These are phyloP conservation scores for Listrodromus nycthemerus DNA, from an alignment of 2,888 invertebrate species.

Conservation along the genomic window DNA sequence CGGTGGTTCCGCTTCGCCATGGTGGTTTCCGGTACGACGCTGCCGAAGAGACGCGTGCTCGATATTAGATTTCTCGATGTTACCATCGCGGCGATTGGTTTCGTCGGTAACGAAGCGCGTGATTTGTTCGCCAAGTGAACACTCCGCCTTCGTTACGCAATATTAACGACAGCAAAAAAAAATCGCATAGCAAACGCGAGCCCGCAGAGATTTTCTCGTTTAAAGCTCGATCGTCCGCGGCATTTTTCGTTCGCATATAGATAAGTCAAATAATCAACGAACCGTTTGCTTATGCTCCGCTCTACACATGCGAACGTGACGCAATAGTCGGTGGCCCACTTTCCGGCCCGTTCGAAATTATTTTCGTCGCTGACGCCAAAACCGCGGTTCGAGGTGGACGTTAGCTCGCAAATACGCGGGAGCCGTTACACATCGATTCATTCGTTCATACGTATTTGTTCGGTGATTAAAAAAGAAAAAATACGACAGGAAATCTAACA, in stretches of 20 bases:
- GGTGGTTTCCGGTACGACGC: too few species aligned
- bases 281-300: slow-evolving; percentile 15
- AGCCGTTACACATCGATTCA: slow-evolving; percentile 29
- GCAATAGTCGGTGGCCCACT: slow-evolving; percentile 59
- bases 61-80: too few species aligned
- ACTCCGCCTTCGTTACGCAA: too few species aligned
- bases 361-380: slow-evolving; percentile 57
- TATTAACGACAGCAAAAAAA: too few species aligned
- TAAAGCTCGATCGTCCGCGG: background rate
- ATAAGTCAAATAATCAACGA: slow-evolving; percentile 40
- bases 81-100: too few species aligned
- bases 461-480: background rate
- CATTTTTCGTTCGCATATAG: background rate
- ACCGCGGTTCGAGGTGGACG: background rate
- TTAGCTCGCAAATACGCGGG: background rate
- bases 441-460: slow-evolving; percentile 1
- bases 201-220: background rate
- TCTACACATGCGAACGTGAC: slow-evolving; percentile 56
- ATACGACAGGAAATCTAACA: slow-evolving; percentile 11
- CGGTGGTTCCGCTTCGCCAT: too few species aligned
- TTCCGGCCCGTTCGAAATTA: slow-evolving; percentile 60
- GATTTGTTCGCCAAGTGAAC: too few species aligned
- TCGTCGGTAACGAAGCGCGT: too few species aligned
- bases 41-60: too few species aligned
- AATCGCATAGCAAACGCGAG: background rate